Evolutionary conservation across 2,888 invertebrate species (phyloP).

Genomic region (Limnephilus auricula): DNA sequence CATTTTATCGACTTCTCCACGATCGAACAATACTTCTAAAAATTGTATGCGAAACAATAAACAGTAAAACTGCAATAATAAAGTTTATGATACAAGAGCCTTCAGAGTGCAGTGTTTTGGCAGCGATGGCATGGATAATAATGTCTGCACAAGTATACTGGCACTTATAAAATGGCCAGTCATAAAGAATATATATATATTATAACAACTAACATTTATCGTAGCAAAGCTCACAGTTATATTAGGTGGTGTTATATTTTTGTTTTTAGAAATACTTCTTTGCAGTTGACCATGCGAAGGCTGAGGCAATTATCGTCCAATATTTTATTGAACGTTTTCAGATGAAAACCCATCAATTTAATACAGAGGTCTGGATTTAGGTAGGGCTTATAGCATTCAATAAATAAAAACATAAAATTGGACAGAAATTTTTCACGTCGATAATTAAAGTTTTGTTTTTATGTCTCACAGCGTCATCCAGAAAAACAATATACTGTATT

Average conservation of each 20-base stretch:
- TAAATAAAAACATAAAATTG: not conserved
- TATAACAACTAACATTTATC: not conserved
- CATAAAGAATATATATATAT: not conserved
- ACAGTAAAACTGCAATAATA: slow-evolving; percentile 20
- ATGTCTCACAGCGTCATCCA: too few species aligned
- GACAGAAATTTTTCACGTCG: too few species aligned
- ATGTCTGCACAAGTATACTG: not conserved
- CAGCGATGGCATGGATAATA: not conserved
- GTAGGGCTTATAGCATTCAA: not conserved
- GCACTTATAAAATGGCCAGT: not conserved
- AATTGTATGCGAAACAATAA: slow-evolving; percentile 10
- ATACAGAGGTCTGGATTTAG: not conserved
- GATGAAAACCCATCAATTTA: not conserved
- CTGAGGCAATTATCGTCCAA: not conserved
- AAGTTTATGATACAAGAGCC: slow-evolving; percentile 21
- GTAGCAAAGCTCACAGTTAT: not conserved
- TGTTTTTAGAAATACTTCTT: not conserved
- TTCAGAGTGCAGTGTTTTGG: slow-evolving; percentile 15
- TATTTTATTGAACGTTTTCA: not conserved
- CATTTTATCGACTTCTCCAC: not conserved
- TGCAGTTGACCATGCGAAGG: not conserved
- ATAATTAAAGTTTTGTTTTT: too few species aligned
- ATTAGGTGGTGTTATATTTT: not conserved
- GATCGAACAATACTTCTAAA: not conserved
- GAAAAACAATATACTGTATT: too few species aligned